These are phyloP conservation scores for Garra rufa DNA, from an alignment of 2,113 vertebrate species.

Conservation along the genomic window DNA sequence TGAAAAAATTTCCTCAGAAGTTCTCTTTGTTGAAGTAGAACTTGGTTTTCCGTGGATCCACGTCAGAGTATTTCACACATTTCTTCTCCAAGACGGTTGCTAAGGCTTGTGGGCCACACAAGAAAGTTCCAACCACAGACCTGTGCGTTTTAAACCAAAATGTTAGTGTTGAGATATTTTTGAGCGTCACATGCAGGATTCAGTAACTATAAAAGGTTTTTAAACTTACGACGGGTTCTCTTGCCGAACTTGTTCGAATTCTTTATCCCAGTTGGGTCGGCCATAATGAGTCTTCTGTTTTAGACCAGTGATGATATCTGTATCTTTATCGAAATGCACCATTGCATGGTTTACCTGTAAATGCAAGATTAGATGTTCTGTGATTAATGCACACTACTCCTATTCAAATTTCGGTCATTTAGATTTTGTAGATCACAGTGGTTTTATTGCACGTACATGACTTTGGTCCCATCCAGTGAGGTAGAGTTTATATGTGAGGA, in stretches of 20 bases:
- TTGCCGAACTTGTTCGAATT: constrained; percentile 83
- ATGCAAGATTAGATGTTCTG: neutral
- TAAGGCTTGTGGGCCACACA: constrained; percentile 82
- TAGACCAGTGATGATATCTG: constrained; percentile 84
- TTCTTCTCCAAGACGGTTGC: constrained; percentile 80
- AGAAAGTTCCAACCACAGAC: constrained; percentile 86
- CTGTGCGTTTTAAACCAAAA: constrained; percentile 62
- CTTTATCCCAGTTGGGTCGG: constrained; percentile 86
- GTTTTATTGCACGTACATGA: constrained; percentile 73
- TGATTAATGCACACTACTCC: neutral
- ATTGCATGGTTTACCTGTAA: constrained; percentile 51
- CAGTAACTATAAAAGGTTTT: neutral
- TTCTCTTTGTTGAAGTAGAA: constrained; percentile 98
- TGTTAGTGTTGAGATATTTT: neutral
- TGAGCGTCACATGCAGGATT: neutral
- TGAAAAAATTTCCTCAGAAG: constrained; percentile 75
- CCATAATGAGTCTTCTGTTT: constrained; percentile 91
- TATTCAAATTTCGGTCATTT: neutral
- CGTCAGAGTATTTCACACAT: constrained; percentile 84
- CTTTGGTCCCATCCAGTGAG: constrained; percentile 87
- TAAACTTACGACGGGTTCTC: constrained; percentile 85
- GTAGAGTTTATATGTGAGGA: constrained; percentile 90
- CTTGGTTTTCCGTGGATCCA: constrained; percentile 88
- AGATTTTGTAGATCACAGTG: neutral
- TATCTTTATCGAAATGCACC: constrained; percentile 80